Conservation (phyloP, 2,888 invertebrate genomes). For the Lacanobia wlatinum region DNA sequence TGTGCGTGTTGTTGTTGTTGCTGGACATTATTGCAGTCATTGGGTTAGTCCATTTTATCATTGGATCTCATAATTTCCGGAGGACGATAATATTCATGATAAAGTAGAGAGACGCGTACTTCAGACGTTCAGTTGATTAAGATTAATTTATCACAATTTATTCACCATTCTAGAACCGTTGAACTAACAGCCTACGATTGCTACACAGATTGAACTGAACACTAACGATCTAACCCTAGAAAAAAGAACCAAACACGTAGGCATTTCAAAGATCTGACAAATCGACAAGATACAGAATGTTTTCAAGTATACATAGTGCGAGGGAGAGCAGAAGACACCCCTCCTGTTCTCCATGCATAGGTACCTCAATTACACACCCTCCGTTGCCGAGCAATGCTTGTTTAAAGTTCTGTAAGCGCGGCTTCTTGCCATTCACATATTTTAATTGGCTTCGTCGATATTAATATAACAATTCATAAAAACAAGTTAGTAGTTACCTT, state of each 20-base stretch:
- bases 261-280: not conserved
- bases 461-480: not conserved
- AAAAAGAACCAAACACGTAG: not conserved
- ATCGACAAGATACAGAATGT: not conserved
- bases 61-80: too few species aligned
- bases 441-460: slow-evolving; percentile 8
- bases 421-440: not conserved
- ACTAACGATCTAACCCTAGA: not conserved
- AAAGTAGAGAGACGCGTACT: too few species aligned
- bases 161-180: too few species aligned
- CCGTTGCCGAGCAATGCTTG: slow-evolving; percentile 40
- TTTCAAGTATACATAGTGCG: slow-evolving; percentile 5
- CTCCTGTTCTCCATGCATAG: slow-evolving; percentile 16
- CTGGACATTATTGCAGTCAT: too few species aligned
- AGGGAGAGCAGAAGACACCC: slow-evolving; percentile 23
- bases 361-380: slow-evolving; percentile 44
- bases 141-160: too few species aligned
- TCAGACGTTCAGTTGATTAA: too few species aligned
- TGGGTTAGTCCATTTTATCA: too few species aligned
- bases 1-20: too few species aligned
- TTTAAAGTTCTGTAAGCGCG: not conserved
- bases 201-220: too few species aligned
- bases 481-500: too few species aligned
- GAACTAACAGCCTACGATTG: not conserved
- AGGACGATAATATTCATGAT: too few species aligned